Evolutionary conservation across 92 coral and sea anemone genomes (phyloP).

Genomic region (Phenganax subtilis): DNA sequence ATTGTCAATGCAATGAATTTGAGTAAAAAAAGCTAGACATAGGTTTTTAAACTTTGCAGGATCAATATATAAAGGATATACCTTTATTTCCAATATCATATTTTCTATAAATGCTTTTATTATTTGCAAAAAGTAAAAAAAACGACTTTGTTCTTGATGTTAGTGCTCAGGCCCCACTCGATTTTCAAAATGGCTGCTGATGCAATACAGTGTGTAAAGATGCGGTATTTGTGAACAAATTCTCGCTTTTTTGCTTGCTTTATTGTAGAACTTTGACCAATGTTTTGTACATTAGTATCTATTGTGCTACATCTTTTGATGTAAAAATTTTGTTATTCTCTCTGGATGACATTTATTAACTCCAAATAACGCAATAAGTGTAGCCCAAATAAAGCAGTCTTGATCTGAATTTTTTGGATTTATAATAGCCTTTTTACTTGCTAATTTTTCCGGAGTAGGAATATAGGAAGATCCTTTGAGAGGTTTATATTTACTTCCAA

Average conservation of each 20-base stretch:
- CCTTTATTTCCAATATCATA: constrained; percentile 27
- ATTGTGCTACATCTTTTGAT: constrained; percentile 1
- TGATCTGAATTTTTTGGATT: too few species aligned
- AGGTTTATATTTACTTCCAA: too few species aligned
- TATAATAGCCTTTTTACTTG: too few species aligned
- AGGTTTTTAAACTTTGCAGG: constrained; percentile 18
- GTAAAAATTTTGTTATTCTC: too few species aligned
- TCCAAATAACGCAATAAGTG: too few species aligned
- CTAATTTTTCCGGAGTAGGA: too few species aligned
- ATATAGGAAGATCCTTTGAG: too few species aligned
- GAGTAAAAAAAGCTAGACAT: constrained; percentile 25
- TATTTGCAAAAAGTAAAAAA: constrained; percentile 18
- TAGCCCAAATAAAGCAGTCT: too few species aligned
- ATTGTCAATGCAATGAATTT: constrained; percentile 27
- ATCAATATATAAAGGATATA: constrained; percentile 19
- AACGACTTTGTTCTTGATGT: constrained; percentile 15
- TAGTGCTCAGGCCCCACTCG: constrained; percentile 27
- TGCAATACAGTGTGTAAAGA: background rate
- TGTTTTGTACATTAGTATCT: constrained; percentile 8
- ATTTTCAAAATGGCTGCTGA: constrained; percentile 15
- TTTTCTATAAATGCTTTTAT: constrained; percentile 22
- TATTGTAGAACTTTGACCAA: constrained; percentile 4
- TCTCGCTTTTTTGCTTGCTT: constrained; percentile 4
- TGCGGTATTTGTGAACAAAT: constrained; percentile 9
- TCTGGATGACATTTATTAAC: too few species aligned